Evolutionary conservation across 2,888 invertebrate genomes (phyloP).

Genomic region (Acanthosepion lycidas): DNA sequence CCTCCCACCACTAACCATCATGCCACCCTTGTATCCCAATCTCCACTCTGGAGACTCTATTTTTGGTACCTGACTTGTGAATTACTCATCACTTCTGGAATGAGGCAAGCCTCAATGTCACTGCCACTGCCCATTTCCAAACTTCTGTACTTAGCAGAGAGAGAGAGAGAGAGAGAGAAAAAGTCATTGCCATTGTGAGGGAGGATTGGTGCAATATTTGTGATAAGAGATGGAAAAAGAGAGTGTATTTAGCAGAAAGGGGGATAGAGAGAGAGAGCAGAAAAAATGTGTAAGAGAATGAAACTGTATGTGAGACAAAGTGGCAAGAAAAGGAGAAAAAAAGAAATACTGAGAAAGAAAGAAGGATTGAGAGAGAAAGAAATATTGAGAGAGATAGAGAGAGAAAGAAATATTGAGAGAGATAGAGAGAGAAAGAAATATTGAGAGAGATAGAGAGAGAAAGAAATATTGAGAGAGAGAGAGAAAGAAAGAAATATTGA

Average conservation of each 20-base stretch:
- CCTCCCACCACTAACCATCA: too few species aligned
- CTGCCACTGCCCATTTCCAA: neutral
- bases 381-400: too few species aligned
- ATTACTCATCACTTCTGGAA: slow-evolving; percentile 42
- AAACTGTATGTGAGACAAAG: too few species aligned
- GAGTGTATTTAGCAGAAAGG: neutral
- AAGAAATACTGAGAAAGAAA: too few species aligned
- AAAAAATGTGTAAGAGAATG: neutral
- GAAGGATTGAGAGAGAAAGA: too few species aligned
- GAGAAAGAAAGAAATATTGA: too few species aligned
- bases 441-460: neutral
- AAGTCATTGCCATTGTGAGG: neutral
- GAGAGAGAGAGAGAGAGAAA: neutral
- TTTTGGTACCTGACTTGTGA: slow-evolving; percentile 23
- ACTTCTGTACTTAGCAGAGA: neutral
- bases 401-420: too few species aligned
- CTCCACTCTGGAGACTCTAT: neutral
- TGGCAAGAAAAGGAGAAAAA: too few species aligned
- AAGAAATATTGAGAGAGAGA: neutral
- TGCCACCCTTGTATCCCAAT: neutral
- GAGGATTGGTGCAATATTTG: neutral
- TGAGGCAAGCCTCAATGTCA: neutral
- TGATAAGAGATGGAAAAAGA: neutral
- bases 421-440: too few species aligned
- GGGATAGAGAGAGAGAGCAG: neutral